Evolutionary conservation across 2,797 vertebrate species (phyloP), one percentile per base, ranked within the genome.

Genomic region (Onychomys leucogaster): DNA sequence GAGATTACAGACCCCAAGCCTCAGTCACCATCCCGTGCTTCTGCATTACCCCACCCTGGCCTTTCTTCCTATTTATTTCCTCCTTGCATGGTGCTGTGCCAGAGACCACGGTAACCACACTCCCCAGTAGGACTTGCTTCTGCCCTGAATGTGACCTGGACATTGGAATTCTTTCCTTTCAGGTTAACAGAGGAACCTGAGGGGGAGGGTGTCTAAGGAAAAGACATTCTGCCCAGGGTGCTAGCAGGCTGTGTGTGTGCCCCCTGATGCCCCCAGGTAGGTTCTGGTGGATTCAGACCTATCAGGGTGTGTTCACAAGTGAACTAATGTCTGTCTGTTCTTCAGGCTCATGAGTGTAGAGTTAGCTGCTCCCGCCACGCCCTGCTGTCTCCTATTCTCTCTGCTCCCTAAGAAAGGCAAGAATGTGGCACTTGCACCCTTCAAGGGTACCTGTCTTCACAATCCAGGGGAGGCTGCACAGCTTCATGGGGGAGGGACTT

Each of bases 161-260:
- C 6, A 9, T 21, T 1, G 7, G 21, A 29, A 49, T 76, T 61
- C 49, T 25, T 37, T 14, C 76, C 27, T 89, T 23, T 59, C 6
- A 32, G 32, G 17, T 14, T n/a, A 41, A 7, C 29, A 12, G 4
- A 32, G 57, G 46, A 65, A 13, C 34, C 41, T 37, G 1, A 5
- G 52, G 2, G n/a, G 11, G 49, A 12, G 49, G 49, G 1, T 1
- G 65, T 76, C 49, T 37, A n/a, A 6, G 57, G 5, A 41, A 6
- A 23, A 16, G 0, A 25, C 19, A 0, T 27, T 6, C 69, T 27
- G 16, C 6, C 2, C 0, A 0, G 43, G 89, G 78, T 1, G 12
- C 12, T 32, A 32, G 19, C 16, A 57, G 61, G 57, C 75, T 13
- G 17, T 37, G 37, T 25, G 3, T 19, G n/a, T 0, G 5, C 2